Evolutionary conservation across 1,140 invertebrate species (phyloP), one percentile per base, ranked within the genome.

Genomic region (Lepidurus packardi): DNA sequence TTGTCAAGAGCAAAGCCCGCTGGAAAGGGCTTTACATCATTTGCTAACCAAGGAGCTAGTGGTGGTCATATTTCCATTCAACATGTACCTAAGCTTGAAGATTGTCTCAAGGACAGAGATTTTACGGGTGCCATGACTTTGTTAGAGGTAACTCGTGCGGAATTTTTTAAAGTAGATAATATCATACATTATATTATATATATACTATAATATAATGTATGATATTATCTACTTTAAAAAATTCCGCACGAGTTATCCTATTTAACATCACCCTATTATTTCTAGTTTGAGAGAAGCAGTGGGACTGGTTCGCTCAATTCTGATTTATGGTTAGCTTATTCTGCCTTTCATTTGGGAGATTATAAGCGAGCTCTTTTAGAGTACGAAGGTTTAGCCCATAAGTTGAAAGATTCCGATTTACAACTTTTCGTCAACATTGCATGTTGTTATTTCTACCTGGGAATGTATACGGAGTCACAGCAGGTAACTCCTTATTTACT

Each of bases 371-470:
- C 97, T 0, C 86, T 95, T n/a, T 88, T 91, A 41, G 88, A 91
- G 13, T 97, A 93, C 83, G 87, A 90, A 81, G 85, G 83, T 9
- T 82, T 91, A 1, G 79, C 75, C 34, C 77, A 74, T 65, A 79
- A 82, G 13, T 25, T 81, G 73, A 78, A 82, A 53, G 82, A 82
- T 74, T 80, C 81, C 73, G 80, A 76, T n/a, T 41, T 81, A 16
- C 81, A 80, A 16, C 47, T 80, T 13, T 80, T 83, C 21, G 76
- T 81, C 43, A 82, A 82, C 43, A 74, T 21, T 2, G 95, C 94
- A 8, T 97, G 97, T 78, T 98, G 95, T 85, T 95, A 95, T 85
- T 99, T 99, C 84, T 98, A 95, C 83, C 87, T 98, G 79, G 97
- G 96, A 83, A 91, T 92, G 88, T 93, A 93, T 82, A 87, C 89